Conservation (phyloP, 30 jellyfish, hydroid and myxozoan species). For the Clytia hemisphaerica region DNA sequence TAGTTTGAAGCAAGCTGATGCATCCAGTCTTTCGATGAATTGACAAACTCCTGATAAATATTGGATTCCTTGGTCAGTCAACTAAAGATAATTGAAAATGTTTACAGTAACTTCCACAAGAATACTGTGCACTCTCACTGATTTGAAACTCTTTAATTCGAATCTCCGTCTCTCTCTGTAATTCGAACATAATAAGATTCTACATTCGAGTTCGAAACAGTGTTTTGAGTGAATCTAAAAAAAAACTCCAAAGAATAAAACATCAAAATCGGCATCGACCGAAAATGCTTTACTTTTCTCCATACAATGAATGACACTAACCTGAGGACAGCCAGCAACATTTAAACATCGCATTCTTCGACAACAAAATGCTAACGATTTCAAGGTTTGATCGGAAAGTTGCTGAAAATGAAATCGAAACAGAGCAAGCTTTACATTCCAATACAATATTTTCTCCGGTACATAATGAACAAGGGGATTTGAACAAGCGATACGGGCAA, state of each 20-base stretch:
- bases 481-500: too few relatives aligned
- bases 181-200: too few relatives aligned
- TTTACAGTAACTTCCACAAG: too few relatives aligned
- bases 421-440: background rate
- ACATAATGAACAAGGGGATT: too few relatives aligned
- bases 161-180: too few relatives aligned
- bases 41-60: slow-evolving; percentile 80
- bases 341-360: slow-evolving; percentile 67
- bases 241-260: background rate
- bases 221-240: background rate
- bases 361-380: slow-evolving; percentile 76
- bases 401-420: slow-evolving; percentile 32
- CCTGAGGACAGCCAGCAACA: slow-evolving; percentile 77
- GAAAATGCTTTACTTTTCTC: too few relatives aligned
- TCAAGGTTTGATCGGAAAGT: slow-evolving; percentile 68
- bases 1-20: slow-evolving; percentile 60
- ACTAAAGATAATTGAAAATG: slow-evolving; percentile 22
- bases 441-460: too few relatives aligned
- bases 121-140: too few relatives aligned
- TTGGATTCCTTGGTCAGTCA: slow-evolving; percentile 80
- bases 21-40: slow-evolving; percentile 64
- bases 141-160: too few relatives aligned
- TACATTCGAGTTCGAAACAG: too few relatives aligned
- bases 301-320: too few relatives aligned
- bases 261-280: too few relatives aligned